A percentile compares a stretch with the other conserved stretches of the same genome.
Evolutionary conservation across 2,113 vertebrate species (phyloP).

Genomic region (Carassius auratus): DNA sequence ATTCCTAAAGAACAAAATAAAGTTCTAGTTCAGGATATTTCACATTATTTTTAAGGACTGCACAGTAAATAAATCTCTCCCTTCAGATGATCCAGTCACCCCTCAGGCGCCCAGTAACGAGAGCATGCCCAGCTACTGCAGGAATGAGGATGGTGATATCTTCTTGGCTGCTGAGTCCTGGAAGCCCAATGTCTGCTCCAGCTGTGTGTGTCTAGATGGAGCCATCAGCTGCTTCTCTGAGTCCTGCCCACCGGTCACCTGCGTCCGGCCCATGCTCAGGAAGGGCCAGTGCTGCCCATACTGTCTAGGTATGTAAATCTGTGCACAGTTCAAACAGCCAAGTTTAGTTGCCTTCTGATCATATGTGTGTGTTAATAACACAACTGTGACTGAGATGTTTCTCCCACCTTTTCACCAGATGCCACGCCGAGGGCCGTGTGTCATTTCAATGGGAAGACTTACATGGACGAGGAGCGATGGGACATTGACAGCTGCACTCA

Average conservation of each 20-base stretch:
- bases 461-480: slow-evolving; percentile 88
- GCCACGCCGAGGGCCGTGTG: slow-evolving; percentile 83
- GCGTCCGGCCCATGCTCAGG: slow-evolving; percentile 83
- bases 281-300: slow-evolving; percentile 93
- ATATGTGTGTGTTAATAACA: background rate
- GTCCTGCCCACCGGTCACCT: slow-evolving; percentile 84
- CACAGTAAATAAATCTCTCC: slow-evolving; percentile 41
- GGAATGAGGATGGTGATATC: slow-evolving; percentile 85
- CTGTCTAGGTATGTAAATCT: slow-evolving; percentile 82
- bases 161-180: slow-evolving; percentile 90
- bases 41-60: too few relatives aligned
- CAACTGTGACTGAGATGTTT: background rate
- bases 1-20: too few relatives aligned
- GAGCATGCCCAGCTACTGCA: slow-evolving; percentile 85
- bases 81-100: slow-evolving; percentile 79
- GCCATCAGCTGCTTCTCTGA: slow-evolving; percentile 87
- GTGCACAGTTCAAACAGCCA: slow-evolving; percentile 51
- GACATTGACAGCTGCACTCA: slow-evolving; percentile 92
- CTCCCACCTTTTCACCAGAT: slow-evolving; percentile 70
- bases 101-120: slow-evolving; percentile 79
- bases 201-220: slow-evolving; percentile 85
- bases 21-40: too few relatives aligned
- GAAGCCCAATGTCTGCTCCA: slow-evolving; percentile 90
- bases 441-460: slow-evolving; percentile 86
- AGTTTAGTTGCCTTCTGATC: background rate